Conservation (phyloP, 2,797 vertebrate genomes). For the Hipposideros larvatus region DNA sequence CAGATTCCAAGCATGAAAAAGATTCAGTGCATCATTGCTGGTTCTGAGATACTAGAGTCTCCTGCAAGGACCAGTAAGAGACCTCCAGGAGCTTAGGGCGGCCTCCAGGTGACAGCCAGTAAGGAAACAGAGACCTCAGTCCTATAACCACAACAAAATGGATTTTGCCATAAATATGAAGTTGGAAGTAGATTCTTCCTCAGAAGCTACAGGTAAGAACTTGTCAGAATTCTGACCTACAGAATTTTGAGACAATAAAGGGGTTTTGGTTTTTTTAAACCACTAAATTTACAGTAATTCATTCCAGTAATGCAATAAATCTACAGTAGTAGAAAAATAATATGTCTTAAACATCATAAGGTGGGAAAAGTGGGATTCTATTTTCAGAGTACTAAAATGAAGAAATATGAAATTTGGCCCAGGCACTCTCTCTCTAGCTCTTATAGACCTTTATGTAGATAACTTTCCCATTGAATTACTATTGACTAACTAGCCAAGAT, state of each 20-base stretch:
- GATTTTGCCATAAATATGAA: not conserved
- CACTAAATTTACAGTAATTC: not conserved
- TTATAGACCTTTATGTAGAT: not conserved
- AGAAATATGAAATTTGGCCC: not conserved
- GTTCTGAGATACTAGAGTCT: not conserved
- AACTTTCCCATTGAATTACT: not conserved
- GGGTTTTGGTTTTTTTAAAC: not conserved
- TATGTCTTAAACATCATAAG: not conserved
- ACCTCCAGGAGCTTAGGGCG: not conserved
- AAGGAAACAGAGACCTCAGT: not conserved
- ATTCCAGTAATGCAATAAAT: not conserved
- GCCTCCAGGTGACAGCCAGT: not conserved
- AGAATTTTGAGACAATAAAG: slow-evolving; percentile 40
- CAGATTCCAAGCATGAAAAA: not conserved
- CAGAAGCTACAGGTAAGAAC: slow-evolving; percentile 2
- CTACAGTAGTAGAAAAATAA: not conserved
- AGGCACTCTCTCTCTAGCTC: not conserved
- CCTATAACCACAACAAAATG: not conserved
- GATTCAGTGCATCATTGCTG: not conserved
- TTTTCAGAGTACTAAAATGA: slow-evolving; percentile 31
- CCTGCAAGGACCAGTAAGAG: not conserved
- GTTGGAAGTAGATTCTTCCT: slow-evolving; percentile 3
- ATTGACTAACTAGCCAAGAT: not conserved
- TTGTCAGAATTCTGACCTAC: not conserved
- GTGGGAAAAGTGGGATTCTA: not conserved